Evolutionary conservation across 2,888 invertebrate species (phyloP), one percentile per base, ranked within the genome.

Genomic region (Pseudococcus jackbeardsleyi): DNA sequence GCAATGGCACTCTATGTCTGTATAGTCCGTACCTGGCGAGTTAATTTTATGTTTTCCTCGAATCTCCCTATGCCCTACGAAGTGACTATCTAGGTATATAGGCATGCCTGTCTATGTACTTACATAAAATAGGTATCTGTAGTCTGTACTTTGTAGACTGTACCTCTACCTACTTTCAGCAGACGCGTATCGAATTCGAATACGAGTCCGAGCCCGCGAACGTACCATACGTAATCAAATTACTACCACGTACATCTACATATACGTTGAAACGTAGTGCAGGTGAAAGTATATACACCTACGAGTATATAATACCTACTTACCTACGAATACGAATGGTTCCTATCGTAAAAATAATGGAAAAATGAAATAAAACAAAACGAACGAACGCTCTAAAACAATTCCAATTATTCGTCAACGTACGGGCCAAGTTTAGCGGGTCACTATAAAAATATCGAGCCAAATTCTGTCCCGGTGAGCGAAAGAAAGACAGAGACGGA

Each of bases 241-340:
- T 50, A 50, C 15, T 8, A 50, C 12, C 15, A 15, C n/a, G n/a
- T n/a, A n/a, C n/a, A n/a, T n/a, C n/a, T n/a, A n/a, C 2, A 15
- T 15, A 46, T 50, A 50, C 15, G 50, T 50, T 50, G 15, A 17
- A 50, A 54, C 54, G n/a, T 5, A 54, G n/a, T 5, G n/a, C 54
- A 54, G 54, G 54, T 54, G 54, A 54, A 54, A 54, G 54, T 54
- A n/a, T n/a, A n/a, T n/a, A n/a, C n/a, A n/a, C n/a, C n/a, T n/a
- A 54, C 54, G 6, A 54, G 48, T 50, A 50, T 54, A 54, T 12
- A 54, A n/a, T 54, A n/a, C 54, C n/a, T 54, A 54, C 5, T 54
- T 54, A n/a, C n/a, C 54, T 54, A 54, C 8, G n/a, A n/a, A 8
- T 50, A 15, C 54, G n/a, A 54, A 54, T 15, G 4, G 6, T n/a